These are phyloP conservation scores for Papilio machaon DNA, from an alignment of 1,140 invertebrate species.

Conservation along the genomic window DNA sequence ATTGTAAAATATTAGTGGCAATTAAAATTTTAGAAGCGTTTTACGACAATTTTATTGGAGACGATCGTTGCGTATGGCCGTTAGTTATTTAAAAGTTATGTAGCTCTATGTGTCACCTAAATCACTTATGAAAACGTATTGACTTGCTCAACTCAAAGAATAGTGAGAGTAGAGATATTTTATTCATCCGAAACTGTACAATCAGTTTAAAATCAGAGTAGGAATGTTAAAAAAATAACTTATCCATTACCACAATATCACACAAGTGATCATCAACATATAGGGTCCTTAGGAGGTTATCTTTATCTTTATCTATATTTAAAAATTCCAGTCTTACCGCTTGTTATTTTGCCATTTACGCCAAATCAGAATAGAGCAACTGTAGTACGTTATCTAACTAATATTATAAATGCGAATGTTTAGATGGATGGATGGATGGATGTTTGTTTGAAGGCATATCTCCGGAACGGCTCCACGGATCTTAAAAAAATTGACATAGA, in stretches of 20 bases:
- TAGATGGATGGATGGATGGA: no score
- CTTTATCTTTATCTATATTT: not conserved
- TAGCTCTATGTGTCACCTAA: constrained; percentile 20
- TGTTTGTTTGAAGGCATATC: no score
- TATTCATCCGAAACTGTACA: no score
- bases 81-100: constrained; percentile 31
- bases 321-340: not conserved
- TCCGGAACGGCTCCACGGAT: no score
- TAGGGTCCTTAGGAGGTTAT: not conserved
- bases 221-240: no score
- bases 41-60: constrained; percentile 46
- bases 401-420: no score
- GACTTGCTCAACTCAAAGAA: no score
- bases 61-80: constrained; percentile 32
- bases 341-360: not conserved
- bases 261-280: not conserved
- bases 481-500: no score
- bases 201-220: no score
- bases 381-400: not conserved
- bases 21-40: constrained; percentile 43
- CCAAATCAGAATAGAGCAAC: constrained; percentile 1
- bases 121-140: constrained; percentile 13
- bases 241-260: not conserved
- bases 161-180: no score
- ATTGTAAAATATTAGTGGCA: constrained; percentile 34